A percentile compares a stretch with the other conserved stretches of the same genome.
These are phyloP conservation scores for Plecotus auritus DNA, from an alignment of 2,113 vertebrate species.

Conservation along the genomic window DNA sequence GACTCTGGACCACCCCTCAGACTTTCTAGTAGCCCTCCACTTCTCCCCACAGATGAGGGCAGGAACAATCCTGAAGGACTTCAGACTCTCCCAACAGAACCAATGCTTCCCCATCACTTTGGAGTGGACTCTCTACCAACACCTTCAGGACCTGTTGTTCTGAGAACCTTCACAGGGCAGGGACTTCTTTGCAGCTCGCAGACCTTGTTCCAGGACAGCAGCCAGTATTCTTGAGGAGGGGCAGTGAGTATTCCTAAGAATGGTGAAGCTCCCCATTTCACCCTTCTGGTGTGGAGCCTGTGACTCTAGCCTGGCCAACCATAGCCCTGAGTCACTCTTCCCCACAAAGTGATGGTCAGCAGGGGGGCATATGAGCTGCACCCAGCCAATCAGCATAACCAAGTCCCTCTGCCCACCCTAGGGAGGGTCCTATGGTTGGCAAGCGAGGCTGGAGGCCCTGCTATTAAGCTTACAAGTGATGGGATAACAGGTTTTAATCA, in stretches of 20 bases:
- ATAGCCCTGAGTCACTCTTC: not conserved
- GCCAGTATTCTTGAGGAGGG: not conserved
- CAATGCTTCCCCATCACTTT: not conserved
- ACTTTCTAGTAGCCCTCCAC: not conserved
- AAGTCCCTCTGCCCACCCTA: not conserved
- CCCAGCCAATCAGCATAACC: not conserved
- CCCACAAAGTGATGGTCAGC: not conserved
- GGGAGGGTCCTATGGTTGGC: not conserved
- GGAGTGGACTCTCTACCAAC: not conserved
- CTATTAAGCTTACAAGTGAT: not conserved
- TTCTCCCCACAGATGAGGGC: not conserved
- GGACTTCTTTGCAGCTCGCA: slow-evolving; percentile 22
- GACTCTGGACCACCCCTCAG: not conserved
- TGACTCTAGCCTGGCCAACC: not conserved
- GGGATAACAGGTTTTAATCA: not conserved
- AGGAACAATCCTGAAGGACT: not conserved
- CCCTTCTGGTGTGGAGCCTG: not conserved
- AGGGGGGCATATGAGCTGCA: not conserved
- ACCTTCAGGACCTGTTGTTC: not conserved
- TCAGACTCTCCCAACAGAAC: not conserved
- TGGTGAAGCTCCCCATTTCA: no score
- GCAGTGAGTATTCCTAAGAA: not conserved
- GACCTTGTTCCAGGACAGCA: not conserved
- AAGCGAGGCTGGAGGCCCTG: not conserved
- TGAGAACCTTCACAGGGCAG: not conserved